These are phyloP conservation scores for Calliscelio sp. DNA, from an alignment of 2,888 invertebrate species.

Conservation along the genomic window DNA sequence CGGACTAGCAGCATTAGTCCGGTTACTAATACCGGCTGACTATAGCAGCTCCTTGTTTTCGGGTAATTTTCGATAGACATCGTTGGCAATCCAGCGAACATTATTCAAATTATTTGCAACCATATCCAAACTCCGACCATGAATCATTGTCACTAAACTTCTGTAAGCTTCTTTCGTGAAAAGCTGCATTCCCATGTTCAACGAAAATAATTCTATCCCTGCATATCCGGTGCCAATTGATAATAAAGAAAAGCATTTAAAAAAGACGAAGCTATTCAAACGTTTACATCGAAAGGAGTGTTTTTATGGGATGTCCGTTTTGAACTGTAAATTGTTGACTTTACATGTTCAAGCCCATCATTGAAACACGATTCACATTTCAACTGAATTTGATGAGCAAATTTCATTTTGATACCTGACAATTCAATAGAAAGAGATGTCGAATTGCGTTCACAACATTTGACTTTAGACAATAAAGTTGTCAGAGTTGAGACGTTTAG, in stretches of 20 bases:
- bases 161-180: constrained; percentile 13
- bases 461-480: too few relatives aligned
- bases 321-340: constrained; percentile 32
- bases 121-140: constrained; percentile 7
- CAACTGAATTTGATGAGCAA: constrained; percentile 29
- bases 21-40: too few relatives aligned
- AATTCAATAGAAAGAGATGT: constrained; percentile 12
- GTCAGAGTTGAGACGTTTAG: too few relatives aligned
- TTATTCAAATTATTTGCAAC: too few relatives aligned
- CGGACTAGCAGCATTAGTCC: too few relatives aligned
- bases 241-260: too few relatives aligned
- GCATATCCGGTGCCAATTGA: constrained; percentile 31
- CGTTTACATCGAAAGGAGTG: constrained; percentile 22
- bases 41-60: too few relatives aligned
- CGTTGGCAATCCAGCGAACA: too few relatives aligned
- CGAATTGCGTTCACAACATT: constrained; percentile 24
- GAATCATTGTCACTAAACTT: constrained; percentile 6
- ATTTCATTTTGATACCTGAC: constrained; percentile 3
- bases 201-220: constrained; percentile 22
- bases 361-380: constrained; percentile 23
- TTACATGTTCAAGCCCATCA: constrained; percentile 20
- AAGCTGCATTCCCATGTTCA: constrained; percentile 32
- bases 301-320: constrained; percentile 17
- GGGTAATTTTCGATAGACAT: too few relatives aligned
- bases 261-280: constrained; percentile 17